Conservation (phyloP, 2,797 vertebrate species). For the Aldrovandia affinis region DNA sequence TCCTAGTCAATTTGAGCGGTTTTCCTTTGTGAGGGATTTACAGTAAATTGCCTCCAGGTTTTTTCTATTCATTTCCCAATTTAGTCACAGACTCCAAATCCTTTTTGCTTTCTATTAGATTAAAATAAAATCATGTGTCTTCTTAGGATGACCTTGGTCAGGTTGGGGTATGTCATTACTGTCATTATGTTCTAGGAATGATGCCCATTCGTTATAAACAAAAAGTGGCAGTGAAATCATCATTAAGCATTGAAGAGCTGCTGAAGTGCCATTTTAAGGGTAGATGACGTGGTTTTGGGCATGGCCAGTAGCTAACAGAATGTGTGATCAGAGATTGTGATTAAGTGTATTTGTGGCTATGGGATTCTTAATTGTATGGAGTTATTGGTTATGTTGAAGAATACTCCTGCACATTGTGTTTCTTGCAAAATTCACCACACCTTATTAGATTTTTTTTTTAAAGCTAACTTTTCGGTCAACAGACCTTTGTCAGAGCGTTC, state of each 20-base stretch:
- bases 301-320: not conserved
- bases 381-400: not conserved
- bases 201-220: not conserved
- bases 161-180: not conserved
- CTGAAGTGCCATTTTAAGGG: not conserved
- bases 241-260: not conserved
- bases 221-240: not conserved
- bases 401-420: no score
- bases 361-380: not conserved
- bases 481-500: no score
- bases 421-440: no score
- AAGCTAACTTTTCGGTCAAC: no score
- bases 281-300: not conserved
- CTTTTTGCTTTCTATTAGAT: no score
- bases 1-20: not conserved
- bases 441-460: no score
- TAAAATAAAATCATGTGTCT: not conserved
- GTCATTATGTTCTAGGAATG: not conserved
- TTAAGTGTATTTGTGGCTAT: not conserved
- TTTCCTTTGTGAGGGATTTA: not conserved
- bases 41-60: not conserved
- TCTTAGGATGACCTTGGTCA: not conserved
- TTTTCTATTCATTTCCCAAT: not conserved
- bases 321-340: not conserved
- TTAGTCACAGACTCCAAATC: not conserved